Evolutionary conservation across 2,113 vertebrate genomes (phyloP).

Genomic region (Rhadina sibilatrix): DNA sequence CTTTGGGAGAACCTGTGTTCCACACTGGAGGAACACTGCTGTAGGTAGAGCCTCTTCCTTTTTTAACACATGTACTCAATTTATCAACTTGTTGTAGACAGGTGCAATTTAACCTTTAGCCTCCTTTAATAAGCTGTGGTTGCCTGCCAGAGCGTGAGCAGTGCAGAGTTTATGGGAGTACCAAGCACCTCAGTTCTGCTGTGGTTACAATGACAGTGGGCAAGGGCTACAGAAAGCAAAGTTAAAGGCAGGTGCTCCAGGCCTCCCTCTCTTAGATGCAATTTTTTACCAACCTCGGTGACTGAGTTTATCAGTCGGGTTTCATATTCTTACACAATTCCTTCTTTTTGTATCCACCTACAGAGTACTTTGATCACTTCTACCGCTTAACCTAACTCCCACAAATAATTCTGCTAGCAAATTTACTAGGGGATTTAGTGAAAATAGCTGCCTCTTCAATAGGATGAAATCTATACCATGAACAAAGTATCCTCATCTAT

Average conservation of each 20-base stretch:
- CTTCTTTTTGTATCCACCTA: neutral
- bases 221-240: neutral
- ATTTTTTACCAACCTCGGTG: neutral
- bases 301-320: neutral
- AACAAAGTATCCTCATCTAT: neutral
- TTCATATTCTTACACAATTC: neutral
- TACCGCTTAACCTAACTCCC: neutral
- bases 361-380: neutral
- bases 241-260: neutral
- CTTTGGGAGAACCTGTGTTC: neutral
- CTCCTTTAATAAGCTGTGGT: neutral
- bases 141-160: neutral
- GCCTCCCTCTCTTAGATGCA: neutral
- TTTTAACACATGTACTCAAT: neutral
- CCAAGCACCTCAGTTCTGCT: neutral
- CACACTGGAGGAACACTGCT: neutral
- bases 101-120: neutral
- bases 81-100: neutral
- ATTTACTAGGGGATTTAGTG: neutral
- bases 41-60: neutral
- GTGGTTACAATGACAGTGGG: neutral
- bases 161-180: neutral
- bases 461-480: neutral
- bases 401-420: neutral
- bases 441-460: neutral